Conservation (phyloP, 2,888 invertebrate genomes). For the Parnassius glacialis region DNA sequence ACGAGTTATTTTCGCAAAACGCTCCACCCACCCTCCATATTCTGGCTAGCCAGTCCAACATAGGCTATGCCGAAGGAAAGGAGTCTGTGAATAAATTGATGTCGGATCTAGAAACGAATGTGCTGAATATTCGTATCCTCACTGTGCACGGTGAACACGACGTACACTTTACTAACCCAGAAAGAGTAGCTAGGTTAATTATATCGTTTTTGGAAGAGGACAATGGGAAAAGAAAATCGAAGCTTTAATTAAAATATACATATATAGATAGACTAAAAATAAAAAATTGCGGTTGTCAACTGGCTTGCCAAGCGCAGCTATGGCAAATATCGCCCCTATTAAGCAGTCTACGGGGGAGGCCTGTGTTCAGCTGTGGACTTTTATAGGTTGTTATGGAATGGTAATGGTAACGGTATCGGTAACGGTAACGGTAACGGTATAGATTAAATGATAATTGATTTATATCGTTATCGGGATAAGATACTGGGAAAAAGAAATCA, state of each 20-base stretch:
- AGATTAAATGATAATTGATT: no score
- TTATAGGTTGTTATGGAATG: no score
- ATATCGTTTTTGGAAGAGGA: slow-evolving; percentile 10
- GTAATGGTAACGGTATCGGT: no score
- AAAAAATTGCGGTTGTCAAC: no score
- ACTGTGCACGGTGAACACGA: slow-evolving; percentile 81
- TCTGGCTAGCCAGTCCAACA: slow-evolving; percentile 37
- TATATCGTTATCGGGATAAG: no score
- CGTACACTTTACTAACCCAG: slow-evolving; percentile 81
- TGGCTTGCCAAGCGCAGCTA: no score
- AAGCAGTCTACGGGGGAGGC: no score
- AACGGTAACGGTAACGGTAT: no score
- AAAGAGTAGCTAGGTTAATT: slow-evolving; percentile 37
- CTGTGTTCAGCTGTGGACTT: no score
- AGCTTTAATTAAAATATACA: slow-evolving; percentile 3
- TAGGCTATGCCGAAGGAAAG: slow-evolving; percentile 34
- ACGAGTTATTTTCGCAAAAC: slow-evolving; percentile 44
- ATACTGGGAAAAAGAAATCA: no score
- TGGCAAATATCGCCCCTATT: no score
- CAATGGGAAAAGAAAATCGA: slow-evolving; percentile 1
- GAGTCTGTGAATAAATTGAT: slow-evolving; percentile 37
- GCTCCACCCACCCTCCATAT: slow-evolving; percentile 53
- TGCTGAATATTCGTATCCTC: slow-evolving; percentile 31
- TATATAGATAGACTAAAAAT: not conserved
- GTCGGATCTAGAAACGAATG: slow-evolving; percentile 30